Conservation (phyloP, 2,113 vertebrate species). For the Indicator maculatus region DNA sequence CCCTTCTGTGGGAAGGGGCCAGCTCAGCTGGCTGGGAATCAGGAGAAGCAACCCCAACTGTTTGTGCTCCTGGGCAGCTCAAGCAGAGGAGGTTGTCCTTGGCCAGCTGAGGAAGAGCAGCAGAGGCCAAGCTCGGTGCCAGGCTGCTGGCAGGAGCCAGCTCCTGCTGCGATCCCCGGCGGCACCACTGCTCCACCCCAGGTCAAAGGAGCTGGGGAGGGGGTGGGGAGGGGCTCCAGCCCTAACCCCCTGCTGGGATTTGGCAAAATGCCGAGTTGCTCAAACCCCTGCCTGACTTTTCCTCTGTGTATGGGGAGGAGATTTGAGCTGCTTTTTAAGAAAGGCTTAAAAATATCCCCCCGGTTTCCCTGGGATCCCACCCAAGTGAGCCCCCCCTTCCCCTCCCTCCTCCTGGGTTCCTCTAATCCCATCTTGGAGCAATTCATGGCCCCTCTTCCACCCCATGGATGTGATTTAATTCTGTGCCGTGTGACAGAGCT, state of each 20-base stretch:
- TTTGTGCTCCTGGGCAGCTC: background rate
- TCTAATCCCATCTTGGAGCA: background rate
- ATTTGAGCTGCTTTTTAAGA: background rate
- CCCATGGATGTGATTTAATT: background rate
- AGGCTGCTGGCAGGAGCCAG: fast-evolving
- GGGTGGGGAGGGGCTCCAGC: background rate
- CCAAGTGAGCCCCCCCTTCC: fast-evolving
- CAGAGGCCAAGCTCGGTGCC: background rate
- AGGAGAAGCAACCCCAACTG: background rate
- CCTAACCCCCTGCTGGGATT: fast-evolving
- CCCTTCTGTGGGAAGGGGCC: background rate
- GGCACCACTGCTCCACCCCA: background rate
- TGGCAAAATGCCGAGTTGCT: fast-evolving
- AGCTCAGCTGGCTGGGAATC: background rate
- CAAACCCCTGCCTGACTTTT: background rate
- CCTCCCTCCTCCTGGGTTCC: background rate
- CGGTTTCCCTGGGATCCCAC: fast-evolving
- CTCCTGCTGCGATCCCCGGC: background rate
- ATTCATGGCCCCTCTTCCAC: background rate
- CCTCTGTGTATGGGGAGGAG: fast-evolving
- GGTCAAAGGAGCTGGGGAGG: background rate
- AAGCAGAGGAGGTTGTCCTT: slow-evolving; percentile 24
- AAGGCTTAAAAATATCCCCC: fast-evolving
- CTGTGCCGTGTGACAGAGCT: background rate
- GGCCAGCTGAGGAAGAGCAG: background rate